These are phyloP conservation scores for Calcarius lapponicus DNA, from an alignment of 2,797 vertebrate genomes.

Conservation along the genomic window DNA sequence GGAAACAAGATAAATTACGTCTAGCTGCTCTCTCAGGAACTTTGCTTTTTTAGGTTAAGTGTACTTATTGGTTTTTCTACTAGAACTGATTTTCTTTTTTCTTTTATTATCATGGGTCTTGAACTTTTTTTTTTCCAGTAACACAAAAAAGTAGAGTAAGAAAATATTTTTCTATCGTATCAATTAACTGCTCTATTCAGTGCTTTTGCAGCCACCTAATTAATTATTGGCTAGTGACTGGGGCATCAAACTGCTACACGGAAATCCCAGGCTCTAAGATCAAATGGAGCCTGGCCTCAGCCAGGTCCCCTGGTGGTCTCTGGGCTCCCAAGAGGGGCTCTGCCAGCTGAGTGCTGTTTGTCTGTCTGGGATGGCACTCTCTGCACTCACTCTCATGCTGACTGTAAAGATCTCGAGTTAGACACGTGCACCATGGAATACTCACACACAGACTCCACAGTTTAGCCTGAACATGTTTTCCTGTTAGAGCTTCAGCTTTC, in stretches of 20 bases:
- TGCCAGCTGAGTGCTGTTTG: background rate
- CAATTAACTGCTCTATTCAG: background rate
- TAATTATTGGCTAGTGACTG: background rate
- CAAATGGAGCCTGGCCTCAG: background rate
- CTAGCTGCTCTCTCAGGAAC: background rate
- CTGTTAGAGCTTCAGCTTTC: background rate
- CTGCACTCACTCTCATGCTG: background rate
- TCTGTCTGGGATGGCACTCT: background rate
- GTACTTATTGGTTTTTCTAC: background rate
- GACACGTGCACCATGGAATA: background rate
- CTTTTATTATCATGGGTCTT: background rate
- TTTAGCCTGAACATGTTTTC: background rate
- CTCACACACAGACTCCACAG: background rate
- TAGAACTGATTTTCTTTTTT: background rate
- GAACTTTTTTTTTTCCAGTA: background rate
- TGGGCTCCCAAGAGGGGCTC: background rate
- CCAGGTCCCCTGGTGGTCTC: background rate
- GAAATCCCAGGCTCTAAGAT: background rate
- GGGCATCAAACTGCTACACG: background rate
- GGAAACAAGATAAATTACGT: background rate
- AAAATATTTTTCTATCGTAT: background rate
- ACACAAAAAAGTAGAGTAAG: background rate
- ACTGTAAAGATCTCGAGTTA: background rate
- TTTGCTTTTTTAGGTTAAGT: background rate
- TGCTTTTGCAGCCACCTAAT: background rate